Base-by-base conservation (phyloP, 2,113 vertebrate genomes). In the Sylvicapra grimmia region DNA sequence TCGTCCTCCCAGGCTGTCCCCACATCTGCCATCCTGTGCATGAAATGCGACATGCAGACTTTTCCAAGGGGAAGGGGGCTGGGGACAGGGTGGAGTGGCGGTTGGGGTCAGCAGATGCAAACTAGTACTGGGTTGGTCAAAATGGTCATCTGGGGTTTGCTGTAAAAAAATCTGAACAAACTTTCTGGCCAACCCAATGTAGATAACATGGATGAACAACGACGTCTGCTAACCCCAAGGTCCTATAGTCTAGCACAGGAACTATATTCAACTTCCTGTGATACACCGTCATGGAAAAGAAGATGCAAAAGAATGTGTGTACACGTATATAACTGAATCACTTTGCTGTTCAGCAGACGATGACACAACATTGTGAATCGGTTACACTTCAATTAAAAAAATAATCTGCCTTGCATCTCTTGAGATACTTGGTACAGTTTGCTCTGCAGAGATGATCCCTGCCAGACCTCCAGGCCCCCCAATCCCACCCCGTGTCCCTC, bases 1-100 rank as follows among this genome's bases (percentile, higher is more conserved):
- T 0, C 6, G 1, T 15, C 47, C 59, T 53, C 9, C 2, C 2
- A 1, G 21, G 29, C 77, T 2, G 8, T n/a, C 18, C 86, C 49
- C 29, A 47, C 19, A 7, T 51, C 75, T n/a, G 49, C 21, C 5
- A 16, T 3, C 6, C 44, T 18, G 15, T 29, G 10, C 36, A 10
- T 40, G 4, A 4, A 29, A 31, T 4, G 2, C 15, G 31, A n/a
- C 47, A 31, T 5, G 56, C 11, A 21, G 36, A 15, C 19, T 10
- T 3, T 6, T 53, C 15, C 47, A 40, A 40, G 77, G 77, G 27
- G 47, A 10, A 5, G 44, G 27, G 27, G 29, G 16, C 8, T 5
- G 77, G 40, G 72, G 77, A 31, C 15, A 18, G 77, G 27, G 5
- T 3, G 27, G 27, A 1, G 15, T 80, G 77, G 47, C 15, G 44